phyloP scores from a whole-genome alignment of 2,888 invertebrate genomes.

The Graphium colonna region DNA sequence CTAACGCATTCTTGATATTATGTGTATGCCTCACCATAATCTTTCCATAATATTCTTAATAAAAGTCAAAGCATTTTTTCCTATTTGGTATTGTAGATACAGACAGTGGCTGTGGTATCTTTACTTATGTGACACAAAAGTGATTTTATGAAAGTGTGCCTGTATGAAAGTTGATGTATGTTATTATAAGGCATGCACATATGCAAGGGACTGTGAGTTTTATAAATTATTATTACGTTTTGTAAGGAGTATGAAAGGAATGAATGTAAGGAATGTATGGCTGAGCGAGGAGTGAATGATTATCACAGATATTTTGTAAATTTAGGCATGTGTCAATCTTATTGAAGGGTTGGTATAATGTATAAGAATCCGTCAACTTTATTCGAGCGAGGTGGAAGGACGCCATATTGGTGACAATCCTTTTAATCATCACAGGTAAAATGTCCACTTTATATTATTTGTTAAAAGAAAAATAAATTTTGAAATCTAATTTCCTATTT shows the following conservation, averaged over 20 bases:
- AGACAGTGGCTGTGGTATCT: slow-evolving; percentile 80
- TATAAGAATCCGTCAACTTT: slow-evolving; percentile 67
- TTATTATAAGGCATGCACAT: slow-evolving; percentile 78
- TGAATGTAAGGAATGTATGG: slow-evolving; percentile 49
- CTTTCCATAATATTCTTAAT: slow-evolving; percentile 67
- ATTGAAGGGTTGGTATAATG: slow-evolving; percentile 63
- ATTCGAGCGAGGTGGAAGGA: slow-evolving; percentile 58
- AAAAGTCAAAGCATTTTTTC: slow-evolving; percentile 70
- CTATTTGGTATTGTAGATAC: slow-evolving; percentile 80
- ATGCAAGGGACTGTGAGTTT: slow-evolving; percentile 78
- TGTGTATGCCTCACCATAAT: slow-evolving; percentile 68
- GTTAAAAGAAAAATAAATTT: not conserved
- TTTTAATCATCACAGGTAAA: slow-evolving; percentile 57
- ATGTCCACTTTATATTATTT: slow-evolving; percentile 16
- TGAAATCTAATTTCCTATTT: slow-evolving; percentile 2
- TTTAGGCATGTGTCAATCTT: slow-evolving; percentile 65
- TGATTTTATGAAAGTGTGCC: slow-evolving; percentile 56
- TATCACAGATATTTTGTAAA: slow-evolving; percentile 66
- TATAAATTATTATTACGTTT: slow-evolving; percentile 74
- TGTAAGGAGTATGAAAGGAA: slow-evolving; percentile 65
- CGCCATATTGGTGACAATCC: slow-evolving; percentile 71
- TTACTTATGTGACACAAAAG: slow-evolving; percentile 72
- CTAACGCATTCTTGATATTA: slow-evolving; percentile 61
- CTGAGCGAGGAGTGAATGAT: slow-evolving; percentile 47
- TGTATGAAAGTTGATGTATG: slow-evolving; percentile 66